Evolutionary conservation across 2,797 vertebrate genomes (phyloP), one percentile per base, ranked within the genome.

Genomic region (Phrynocephalus forsythii): DNA sequence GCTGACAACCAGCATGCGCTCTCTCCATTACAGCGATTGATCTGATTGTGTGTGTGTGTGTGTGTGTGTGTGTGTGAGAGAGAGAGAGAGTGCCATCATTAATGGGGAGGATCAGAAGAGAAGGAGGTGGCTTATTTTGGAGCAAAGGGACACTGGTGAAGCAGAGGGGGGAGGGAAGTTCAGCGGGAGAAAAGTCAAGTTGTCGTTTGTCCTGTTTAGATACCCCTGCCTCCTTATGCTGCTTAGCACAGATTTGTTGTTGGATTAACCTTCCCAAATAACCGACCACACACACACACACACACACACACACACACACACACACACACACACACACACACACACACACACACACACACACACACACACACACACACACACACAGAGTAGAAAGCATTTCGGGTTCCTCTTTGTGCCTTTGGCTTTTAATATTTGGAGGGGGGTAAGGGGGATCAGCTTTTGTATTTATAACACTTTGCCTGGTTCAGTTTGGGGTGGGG

Each of bases 1-100:
- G 22, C 30, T 13, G 10, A 38, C 24, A 0, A 60, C 20, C 4
- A 5, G 1, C 18, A 16, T 20, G 0, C 0, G 2, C 8, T 7
- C 30, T 38, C 33, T 18, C 56, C 4, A 5, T 26, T 81, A 44
- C 60, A 67, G 6, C 15, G 15, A 79, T 24, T 38, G 18, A 28
- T 22, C 38, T 44, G 4, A 0, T 22, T 3, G 10, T 26, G 1
- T 28, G 24, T 77, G 24, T 50, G 75, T 22, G 22, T 18, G 18
- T 16, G 60, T 63, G 60, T 63, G 60, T 16, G 13, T 63, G 60
- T 63, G 52, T 63, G 60, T 63, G 15, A 44, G 38, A 44, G 38
- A 44, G 38, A 44, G 38, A 44, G 38, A 44, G 38, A 44, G 0
- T 44, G 38, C 38, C 38, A 44, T 44, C 38, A 44, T 44, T 44